These are phyloP conservation scores for Bucorvus abyssinicus DNA, from an alignment of 2,797 vertebrate genomes.

Conservation along the genomic window DNA sequence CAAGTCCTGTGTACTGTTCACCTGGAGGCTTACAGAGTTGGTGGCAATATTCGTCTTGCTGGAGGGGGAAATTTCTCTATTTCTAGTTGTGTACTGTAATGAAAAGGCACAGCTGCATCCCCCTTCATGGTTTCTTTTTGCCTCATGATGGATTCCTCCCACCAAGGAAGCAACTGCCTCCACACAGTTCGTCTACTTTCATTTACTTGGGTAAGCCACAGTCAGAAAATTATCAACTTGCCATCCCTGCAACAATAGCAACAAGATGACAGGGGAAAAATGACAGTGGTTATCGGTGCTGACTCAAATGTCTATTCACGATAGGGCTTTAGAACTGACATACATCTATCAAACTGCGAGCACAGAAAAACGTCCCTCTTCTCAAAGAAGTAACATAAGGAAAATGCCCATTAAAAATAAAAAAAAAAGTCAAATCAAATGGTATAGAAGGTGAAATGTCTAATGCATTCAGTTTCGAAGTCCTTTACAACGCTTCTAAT, in stretches of 20 bases:
- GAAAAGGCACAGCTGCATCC: background rate
- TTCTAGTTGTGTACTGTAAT: background rate
- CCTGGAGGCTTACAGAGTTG: background rate
- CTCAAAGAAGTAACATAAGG: background rate
- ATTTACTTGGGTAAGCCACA: background rate
- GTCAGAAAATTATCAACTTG: background rate
- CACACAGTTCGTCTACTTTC: background rate
- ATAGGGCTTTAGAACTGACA: background rate
- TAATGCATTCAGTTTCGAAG: background rate
- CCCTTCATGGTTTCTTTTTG: background rate
- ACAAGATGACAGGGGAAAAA: background rate
- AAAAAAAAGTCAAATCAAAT: background rate
- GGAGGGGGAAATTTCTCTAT: background rate
- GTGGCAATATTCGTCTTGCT: background rate
- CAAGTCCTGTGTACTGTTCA: background rate
- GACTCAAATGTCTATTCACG: background rate
- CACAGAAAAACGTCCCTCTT: background rate
- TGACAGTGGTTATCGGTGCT: background rate
- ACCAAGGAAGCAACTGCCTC: background rate
- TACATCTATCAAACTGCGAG: background rate
- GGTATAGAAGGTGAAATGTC: background rate
- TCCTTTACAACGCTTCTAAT: background rate
- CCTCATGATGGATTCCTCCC: background rate
- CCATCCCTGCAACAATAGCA: background rate
- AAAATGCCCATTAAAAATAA: background rate